These are phyloP conservation scores for Myiopsitta monachus DNA, from an alignment of 2,113 vertebrate genomes.

Conservation along the genomic window DNA sequence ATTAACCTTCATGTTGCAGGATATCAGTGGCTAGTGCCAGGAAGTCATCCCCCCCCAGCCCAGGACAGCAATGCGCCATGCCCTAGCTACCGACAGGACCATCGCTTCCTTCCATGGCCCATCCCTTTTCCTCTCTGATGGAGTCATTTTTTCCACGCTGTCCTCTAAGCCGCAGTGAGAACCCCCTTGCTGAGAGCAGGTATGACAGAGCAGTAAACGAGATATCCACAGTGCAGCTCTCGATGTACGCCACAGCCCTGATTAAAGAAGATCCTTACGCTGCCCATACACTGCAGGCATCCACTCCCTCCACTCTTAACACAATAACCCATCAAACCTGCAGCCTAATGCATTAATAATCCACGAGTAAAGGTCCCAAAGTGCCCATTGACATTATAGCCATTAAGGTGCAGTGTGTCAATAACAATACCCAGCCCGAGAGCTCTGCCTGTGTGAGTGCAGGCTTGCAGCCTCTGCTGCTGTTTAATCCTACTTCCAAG, in stretches of 20 bases:
- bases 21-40: neutral
- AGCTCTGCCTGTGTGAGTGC: neutral
- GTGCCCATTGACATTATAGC: slow-evolving; percentile 66
- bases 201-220: neutral
- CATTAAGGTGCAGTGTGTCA: slow-evolving; percentile 57
- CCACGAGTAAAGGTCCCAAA: slow-evolving; percentile 42
- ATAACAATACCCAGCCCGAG: slow-evolving; percentile 33
- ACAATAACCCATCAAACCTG: slow-evolving; percentile 50
- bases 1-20: slow-evolving; percentile 54
- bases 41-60: neutral
- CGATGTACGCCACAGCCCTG: neutral
- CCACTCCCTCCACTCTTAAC: slow-evolving; percentile 34
- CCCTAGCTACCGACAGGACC: neutral
- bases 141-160: neutral
- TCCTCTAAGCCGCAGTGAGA: neutral
- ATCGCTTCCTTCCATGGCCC: neutral
- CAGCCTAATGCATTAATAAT: slow-evolving; percentile 64
- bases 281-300: neutral
- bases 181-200: neutral
- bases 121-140: neutral
- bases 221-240: neutral
- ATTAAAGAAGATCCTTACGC: slow-evolving; percentile 12
- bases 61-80: neutral
- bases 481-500: slow-evolving; percentile 42
- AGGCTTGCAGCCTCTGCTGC: slow-evolving; percentile 14